Evolutionary conservation across 2,888 invertebrate genomes (phyloP).

Genomic region (Trachelus troglodyta): DNA sequence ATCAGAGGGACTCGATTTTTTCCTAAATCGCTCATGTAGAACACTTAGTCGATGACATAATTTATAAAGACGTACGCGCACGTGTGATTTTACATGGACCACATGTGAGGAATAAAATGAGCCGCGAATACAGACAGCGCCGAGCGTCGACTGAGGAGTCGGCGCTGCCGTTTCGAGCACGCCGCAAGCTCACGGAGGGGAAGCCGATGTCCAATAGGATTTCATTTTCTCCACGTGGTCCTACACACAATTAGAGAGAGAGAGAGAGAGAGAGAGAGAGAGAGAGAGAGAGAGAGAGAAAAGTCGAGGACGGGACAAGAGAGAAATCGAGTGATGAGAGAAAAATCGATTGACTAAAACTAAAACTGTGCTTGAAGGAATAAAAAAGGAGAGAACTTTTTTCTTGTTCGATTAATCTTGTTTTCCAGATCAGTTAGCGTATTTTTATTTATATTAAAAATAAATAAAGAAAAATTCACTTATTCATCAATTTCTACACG

Average conservation of each 20-base stretch:
- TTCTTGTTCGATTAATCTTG: too few relatives aligned
- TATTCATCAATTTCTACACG: slow-evolving; percentile 6
- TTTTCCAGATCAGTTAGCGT: slow-evolving; percentile 18
- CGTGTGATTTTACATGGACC: background rate
- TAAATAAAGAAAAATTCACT: slow-evolving; percentile 21
- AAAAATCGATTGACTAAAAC: too few relatives aligned
- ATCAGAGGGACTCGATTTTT: background rate
- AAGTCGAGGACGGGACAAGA: background rate
- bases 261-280: slow-evolving; percentile 6
- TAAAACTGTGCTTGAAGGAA: too few relatives aligned
- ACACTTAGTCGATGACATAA: background rate
- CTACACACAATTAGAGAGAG: slow-evolving; percentile 2
- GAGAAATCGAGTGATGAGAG: background rate
- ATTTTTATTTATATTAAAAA: slow-evolving; percentile 5
- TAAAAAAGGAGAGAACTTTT: too few relatives aligned
- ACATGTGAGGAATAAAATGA: slow-evolving; percentile 2
- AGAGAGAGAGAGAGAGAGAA: slow-evolving; percentile 3
- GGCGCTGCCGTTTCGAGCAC: slow-evolving; percentile 31
- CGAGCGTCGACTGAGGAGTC: slow-evolving; percentile 29
- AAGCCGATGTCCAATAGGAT: slow-evolving; percentile 34
- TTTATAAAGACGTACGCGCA: background rate
- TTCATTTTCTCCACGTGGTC: slow-evolving; percentile 40
- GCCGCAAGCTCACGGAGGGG: slow-evolving; percentile 44
- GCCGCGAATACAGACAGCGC: slow-evolving; percentile 22
- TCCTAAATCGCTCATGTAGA: background rate